Evolutionary conservation across 2,113 vertebrate species (phyloP).

Genomic region (Eolophus roseicapilla): DNA sequence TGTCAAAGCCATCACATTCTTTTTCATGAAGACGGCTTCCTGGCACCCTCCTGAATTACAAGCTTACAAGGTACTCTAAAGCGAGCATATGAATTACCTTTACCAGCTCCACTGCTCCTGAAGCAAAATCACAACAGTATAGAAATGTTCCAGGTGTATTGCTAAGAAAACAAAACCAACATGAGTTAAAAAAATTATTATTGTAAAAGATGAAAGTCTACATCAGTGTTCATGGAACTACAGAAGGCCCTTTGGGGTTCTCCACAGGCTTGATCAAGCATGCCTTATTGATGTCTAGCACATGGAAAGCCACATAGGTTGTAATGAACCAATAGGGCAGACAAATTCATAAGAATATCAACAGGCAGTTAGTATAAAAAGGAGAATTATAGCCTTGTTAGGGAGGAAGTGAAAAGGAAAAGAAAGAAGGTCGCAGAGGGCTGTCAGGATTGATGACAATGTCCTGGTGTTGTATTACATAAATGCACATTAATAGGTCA

Average conservation of each 20-base stretch:
- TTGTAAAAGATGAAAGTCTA: constrained; percentile 39
- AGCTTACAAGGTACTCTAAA: constrained; percentile 21
- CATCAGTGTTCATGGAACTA: background rate
- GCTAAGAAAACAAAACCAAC: constrained; percentile 68
- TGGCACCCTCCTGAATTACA: constrained; percentile 59
- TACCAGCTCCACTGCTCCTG: constrained; percentile 83
- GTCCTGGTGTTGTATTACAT: background rate
- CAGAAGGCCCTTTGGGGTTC: constrained; percentile 22
- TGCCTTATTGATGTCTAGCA: constrained; percentile 33
- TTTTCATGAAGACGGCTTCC: constrained; percentile 46
- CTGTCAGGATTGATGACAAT: background rate
- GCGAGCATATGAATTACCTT: constrained; percentile 76
- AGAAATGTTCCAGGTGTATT: constrained; percentile 80
- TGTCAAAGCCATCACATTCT: constrained; percentile 42
- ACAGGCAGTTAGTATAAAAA: constrained; percentile 22
- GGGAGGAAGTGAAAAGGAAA: constrained; percentile 17
- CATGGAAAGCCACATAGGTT: constrained; percentile 20
- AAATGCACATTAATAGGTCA: constrained; percentile 18
- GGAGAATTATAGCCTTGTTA: background rate
- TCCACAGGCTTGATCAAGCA: constrained; percentile 34
- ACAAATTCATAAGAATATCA: constrained; percentile 37
- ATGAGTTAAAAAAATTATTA: constrained; percentile 38
- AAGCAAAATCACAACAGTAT: constrained; percentile 93
- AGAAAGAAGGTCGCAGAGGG: constrained; percentile 23
- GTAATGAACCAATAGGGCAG: constrained; percentile 44